A percentile compares a stretch with the other conserved stretches of the same genome.
These are phyloP conservation scores for Eupristina koningsbergeri DNA, from an alignment of 1,140 invertebrate genomes.

Conservation along the genomic window DNA sequence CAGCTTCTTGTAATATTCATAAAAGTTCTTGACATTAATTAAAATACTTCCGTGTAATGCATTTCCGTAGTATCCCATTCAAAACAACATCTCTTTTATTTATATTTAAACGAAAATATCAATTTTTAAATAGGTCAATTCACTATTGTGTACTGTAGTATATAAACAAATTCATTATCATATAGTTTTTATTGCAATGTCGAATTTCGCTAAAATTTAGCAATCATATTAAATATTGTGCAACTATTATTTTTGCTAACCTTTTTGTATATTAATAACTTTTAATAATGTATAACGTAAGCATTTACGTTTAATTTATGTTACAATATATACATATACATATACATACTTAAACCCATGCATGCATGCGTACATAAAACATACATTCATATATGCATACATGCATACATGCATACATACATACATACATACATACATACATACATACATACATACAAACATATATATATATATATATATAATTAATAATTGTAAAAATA, in stretches of 20 bases:
- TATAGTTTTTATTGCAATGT: neutral
- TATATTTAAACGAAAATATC: neutral
- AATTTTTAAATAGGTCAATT: neutral
- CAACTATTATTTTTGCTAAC: neutral
- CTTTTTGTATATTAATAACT: neutral
- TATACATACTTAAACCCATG: too few species aligned
- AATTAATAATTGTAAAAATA: conserved; percentile 4
- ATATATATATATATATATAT: conserved; percentile 2
- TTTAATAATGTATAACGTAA: conserved; percentile 15
- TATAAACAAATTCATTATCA: neutral
- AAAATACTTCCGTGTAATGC: neutral
- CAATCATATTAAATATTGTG: neutral
- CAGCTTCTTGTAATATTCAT: neutral
- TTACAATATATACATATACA: neutral
- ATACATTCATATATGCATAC: too few species aligned
- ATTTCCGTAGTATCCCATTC: neutral
- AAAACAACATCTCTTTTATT: neutral
- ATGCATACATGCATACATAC: too few species aligned
- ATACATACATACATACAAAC: too few species aligned
- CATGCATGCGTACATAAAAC: too few species aligned
- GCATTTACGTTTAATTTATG: conserved; percentile 9
- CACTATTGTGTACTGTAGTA: neutral
- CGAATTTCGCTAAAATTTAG: neutral
- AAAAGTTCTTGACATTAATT: too few species aligned
- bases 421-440: too few species aligned